Evolutionary conservation across 2,797 vertebrate species (phyloP).

Genomic region (Centroberyx gerrardi): DNA sequence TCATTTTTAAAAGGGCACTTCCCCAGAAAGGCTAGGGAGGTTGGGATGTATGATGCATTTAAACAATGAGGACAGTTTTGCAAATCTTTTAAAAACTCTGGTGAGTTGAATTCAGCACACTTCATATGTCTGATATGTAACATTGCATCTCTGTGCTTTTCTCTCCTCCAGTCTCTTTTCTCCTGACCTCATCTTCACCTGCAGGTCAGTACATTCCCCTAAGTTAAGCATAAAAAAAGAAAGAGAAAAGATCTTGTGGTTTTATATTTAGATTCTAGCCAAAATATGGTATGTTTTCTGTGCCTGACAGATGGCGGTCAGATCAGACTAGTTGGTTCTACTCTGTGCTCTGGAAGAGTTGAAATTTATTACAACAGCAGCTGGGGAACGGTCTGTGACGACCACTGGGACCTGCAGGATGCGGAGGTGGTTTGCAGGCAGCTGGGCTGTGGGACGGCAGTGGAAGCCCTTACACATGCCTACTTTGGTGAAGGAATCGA

Average conservation of each 20-base stretch:
- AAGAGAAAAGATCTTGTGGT: neutral
- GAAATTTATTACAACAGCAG: conserved; percentile 24
- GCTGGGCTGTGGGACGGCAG: conserved; percentile 23
- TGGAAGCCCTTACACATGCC: neutral
- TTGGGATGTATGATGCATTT: no score
- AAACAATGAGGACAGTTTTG: no score
- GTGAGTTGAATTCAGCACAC: no score
- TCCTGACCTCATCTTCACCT: neutral
- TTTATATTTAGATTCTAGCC: neutral
- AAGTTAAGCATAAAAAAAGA: neutral
- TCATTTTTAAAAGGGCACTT: neutral
- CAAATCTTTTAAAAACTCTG: no score
- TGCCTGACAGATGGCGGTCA: neutral
- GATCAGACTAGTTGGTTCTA: conserved; percentile 5
- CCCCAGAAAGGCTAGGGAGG: no score
- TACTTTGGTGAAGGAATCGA: conserved; percentile 28
- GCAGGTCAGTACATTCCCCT: neutral
- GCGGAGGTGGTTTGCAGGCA: conserved; percentile 29
- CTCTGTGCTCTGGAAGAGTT: conserved; percentile 39
- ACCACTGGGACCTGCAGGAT: conserved; percentile 13
- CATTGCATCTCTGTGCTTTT: neutral
- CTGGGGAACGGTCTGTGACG: conserved; percentile 33
- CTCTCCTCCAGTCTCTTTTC: neutral
- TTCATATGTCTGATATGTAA: no score
- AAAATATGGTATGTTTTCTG: neutral